phyloP scores from a whole-genome alignment of 2,888 invertebrate species.

The Parascotia fuliginaria region DNA sequence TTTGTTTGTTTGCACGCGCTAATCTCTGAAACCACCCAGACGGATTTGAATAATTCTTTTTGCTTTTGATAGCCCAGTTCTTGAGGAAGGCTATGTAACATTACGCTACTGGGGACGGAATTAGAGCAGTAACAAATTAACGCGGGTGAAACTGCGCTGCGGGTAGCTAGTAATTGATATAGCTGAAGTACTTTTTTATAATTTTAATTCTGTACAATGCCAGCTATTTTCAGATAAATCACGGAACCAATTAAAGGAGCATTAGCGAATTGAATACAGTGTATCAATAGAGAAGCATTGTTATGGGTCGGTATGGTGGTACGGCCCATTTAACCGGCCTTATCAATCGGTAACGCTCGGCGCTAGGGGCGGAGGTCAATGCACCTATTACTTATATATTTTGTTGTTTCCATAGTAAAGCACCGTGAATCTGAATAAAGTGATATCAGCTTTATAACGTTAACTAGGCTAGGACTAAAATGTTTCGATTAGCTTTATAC shows the following conservation, averaged over 20 bases:
- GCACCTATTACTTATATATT: too few species aligned
- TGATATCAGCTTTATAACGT: slow-evolving; percentile 38
- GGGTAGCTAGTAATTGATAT: too few species aligned
- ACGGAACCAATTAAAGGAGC: slow-evolving; percentile 78
- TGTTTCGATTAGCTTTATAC: slow-evolving; percentile 30
- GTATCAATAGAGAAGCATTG: slow-evolving; percentile 71
- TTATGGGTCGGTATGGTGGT: slow-evolving; percentile 61
- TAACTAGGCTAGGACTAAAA: neutral
- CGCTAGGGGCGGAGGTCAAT: slow-evolving; percentile 68
- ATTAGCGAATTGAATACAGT: slow-evolving; percentile 80
- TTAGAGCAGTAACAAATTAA: too few species aligned
- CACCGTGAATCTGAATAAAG: slow-evolving; percentile 33
- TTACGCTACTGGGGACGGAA: too few species aligned
- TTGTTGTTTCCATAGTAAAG: slow-evolving; percentile 47
- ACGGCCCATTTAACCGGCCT: slow-evolving; percentile 77
- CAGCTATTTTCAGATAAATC: slow-evolving; percentile 62
- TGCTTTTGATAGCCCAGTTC: too few species aligned
- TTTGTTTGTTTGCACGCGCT: too few species aligned
- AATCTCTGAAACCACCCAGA: too few species aligned
- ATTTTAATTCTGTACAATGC: slow-evolving; percentile 45
- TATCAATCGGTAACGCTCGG: slow-evolving; percentile 69
- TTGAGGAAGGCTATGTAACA: too few species aligned
- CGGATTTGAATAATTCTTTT: too few species aligned
- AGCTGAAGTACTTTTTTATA: too few species aligned
- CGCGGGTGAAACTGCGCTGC: too few species aligned